A percentile compares a stretch with the other conserved stretches of the same genome.
Conservation (phyloP, 2,113 vertebrate genomes). For the Crotalus viridis region DNA sequence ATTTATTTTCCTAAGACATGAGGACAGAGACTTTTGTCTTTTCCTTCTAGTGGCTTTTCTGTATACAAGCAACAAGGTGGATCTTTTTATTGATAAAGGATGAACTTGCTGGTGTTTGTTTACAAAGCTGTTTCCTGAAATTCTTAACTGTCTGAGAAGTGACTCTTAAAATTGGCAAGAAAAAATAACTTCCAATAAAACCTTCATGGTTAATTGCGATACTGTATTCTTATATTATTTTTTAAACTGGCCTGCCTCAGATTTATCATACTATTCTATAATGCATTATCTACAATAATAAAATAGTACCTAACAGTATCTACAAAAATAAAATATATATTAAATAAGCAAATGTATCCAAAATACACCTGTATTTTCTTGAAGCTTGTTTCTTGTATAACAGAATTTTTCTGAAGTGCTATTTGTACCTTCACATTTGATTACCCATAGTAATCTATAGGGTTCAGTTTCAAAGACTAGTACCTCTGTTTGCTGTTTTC, state of each 20-base stretch:
- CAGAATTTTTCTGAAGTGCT: neutral
- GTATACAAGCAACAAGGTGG: neutral
- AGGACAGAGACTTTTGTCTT: neutral
- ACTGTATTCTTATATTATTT: neutral
- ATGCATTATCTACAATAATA: neutral
- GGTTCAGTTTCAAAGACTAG: no score
- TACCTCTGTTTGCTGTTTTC: neutral
- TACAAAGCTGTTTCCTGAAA: neutral
- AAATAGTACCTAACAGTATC: neutral
- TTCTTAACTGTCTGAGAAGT: neutral
- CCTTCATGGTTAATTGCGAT: neutral
- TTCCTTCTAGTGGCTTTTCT: neutral
- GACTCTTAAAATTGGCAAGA: neutral
- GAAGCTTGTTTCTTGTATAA: neutral
- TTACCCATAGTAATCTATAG: neutral
- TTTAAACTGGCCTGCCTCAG: neutral
- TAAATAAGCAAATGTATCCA: neutral
- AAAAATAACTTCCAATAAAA: neutral
- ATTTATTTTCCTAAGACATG: neutral
- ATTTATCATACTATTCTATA: neutral
- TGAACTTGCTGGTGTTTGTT: neutral
- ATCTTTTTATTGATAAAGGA: neutral
- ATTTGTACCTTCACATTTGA: neutral
- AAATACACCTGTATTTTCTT: neutral
- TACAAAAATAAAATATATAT: neutral